Percentiles rank a stretch among this genome's conserved stretches.
These are phyloP conservation scores for Caenorhabditis angaria DNA, from an alignment of 2,888 invertebrate genomes.

Conservation along the genomic window DNA sequence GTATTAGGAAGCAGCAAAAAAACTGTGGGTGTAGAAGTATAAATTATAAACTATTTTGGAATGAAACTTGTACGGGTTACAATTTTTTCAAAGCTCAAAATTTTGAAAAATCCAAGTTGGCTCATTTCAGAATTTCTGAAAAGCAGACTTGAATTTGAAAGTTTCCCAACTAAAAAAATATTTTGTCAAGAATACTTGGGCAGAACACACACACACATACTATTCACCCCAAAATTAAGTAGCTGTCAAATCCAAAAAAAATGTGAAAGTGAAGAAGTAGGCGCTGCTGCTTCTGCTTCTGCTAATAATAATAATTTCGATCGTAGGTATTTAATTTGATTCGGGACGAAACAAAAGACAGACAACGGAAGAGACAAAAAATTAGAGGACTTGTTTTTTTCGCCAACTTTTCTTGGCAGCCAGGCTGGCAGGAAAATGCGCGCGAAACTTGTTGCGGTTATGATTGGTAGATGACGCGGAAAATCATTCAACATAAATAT, in stretches of 20 bases:
- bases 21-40: too few species aligned
- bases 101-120: too few species aligned
- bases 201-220: not conserved
- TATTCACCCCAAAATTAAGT: not conserved
- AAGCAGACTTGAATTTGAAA: too few species aligned
- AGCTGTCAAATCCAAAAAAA: not conserved
- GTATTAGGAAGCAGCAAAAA: not conserved
- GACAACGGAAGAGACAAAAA: not conserved
- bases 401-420: too few species aligned
- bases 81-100: too few species aligned
- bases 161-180: too few species aligned
- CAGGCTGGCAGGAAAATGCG: not conserved
- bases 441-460: not conserved
- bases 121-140: too few species aligned
- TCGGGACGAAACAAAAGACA: not conserved
- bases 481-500: not conserved
- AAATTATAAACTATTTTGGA: too few species aligned
- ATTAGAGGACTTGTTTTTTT: not conserved
- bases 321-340: not conserved
- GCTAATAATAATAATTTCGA: too few species aligned
- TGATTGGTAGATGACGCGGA: constrained; percentile 4
- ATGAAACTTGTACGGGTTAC: too few species aligned
- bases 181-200: constrained; percentile 14
- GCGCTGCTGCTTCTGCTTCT: too few species aligned
- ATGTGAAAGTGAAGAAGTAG: not conserved